A percentile compares a stretch with the other conserved stretches of the same genome.
phyloP scores from a whole-genome alignment of 2,113 vertebrate species.

The Lates calcarifer region DNA sequence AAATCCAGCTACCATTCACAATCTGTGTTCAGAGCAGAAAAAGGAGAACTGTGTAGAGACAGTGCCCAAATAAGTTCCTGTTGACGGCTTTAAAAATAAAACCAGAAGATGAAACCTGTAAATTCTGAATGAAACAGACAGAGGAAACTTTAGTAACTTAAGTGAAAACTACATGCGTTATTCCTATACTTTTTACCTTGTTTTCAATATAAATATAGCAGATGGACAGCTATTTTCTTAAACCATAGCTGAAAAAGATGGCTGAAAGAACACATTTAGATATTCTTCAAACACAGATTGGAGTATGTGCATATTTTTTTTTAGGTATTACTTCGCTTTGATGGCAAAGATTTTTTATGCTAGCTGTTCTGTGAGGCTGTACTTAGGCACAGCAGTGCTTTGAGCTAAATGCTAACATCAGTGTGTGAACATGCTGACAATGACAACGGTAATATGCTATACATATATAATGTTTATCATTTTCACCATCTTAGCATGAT shows the following conservation, averaged over 20 bases:
- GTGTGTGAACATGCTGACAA: neutral
- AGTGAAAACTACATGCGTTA: too few species aligned
- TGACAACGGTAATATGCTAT: neutral
- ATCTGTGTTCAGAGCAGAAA: constrained; percentile 22
- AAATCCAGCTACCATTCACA: constrained; percentile 34
- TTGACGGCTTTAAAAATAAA: constrained; percentile 45
- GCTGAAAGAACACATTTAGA: too few species aligned
- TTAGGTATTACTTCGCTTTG: too few species aligned
- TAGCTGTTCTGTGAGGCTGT: neutral
- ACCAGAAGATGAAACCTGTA: constrained; percentile 26
- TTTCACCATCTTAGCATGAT: neutral
- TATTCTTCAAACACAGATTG: too few species aligned
- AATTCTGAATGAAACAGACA: constrained; percentile 47
- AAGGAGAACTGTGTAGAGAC: constrained; percentile 51
- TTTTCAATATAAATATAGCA: too few species aligned
- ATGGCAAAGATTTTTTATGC: too few species aligned
- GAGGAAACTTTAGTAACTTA: neutral
- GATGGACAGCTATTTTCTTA: too few species aligned
- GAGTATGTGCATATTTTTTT: too few species aligned
- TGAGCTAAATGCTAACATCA: neutral
- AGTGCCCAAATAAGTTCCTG: constrained; percentile 39
- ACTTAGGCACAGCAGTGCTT: too few species aligned
- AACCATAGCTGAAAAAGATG: too few species aligned
- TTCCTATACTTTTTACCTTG: too few species aligned
- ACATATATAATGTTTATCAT: neutral